Base-by-base conservation (phyloP, 2,888 invertebrate species). In the Meteorus colon region DNA sequence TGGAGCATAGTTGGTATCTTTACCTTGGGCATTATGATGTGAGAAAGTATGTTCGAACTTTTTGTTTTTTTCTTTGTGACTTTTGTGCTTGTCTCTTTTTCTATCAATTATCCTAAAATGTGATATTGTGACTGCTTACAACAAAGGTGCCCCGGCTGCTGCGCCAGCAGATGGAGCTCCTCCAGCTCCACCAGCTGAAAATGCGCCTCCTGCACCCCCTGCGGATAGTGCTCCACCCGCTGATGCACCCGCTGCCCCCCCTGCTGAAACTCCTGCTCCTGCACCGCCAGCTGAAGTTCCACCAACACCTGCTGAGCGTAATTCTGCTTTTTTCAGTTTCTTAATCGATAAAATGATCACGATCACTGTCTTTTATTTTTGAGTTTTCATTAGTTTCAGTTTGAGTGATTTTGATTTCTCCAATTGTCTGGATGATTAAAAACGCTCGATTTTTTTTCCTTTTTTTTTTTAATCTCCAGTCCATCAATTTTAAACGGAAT, bases 111-210 rank as follows among this genome's bases (percentile, higher is more conserved):
- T 19, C 6, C 19, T 3, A 8, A 19, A 6, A 24, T 55, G 19
- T 19, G 48, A 41, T n/a, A 19, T 8, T 48, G n/a, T 55, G 24
- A 19, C 10, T 55, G 55, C 19, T 55, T 19, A 19, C 19, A 8
- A 55, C 24, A 55, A 62, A 62, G 67, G 48, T 48, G 16, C 45
- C 27, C 27, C 67, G n/a, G 68, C 81, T 10, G 76, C 83, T n/a
- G 16, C 77, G 41, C 89, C 90, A 86, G 76, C 81, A 73, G 80
- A 77, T 77, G 84, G 80, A 73, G 81, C 81, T 10, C 78, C 83
- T 14, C 74, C 80, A 69, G 79, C 79, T 19, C 76, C 82, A 66
- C 82, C 83, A 76, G 88, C 87, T 87, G 88, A 86, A 88, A 91
- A 81, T 85, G 89, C 82, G 31, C 80, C 86, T 34, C 48, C 63